A percentile compares a stretch with the other conserved stretches of the same genome.
phyloP scores from a whole-genome alignment of 2,113 vertebrate genomes.

The Myanophis thanlyinensis region DNA sequence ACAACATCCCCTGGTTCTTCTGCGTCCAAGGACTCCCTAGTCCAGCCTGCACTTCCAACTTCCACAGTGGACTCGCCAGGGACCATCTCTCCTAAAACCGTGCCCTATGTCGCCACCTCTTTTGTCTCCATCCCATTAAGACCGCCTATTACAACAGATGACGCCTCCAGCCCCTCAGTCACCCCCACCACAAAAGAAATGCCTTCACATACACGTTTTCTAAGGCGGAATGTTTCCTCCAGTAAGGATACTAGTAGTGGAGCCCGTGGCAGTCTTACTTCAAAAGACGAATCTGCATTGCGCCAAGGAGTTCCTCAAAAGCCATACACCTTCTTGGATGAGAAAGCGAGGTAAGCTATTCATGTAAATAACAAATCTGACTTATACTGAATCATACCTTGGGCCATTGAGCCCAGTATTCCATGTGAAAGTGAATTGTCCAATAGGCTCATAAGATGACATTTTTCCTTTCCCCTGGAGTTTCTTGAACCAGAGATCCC shows the following conservation, averaged over 20 bases:
- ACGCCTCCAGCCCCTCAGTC: conserved; percentile 37
- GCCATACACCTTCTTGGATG: conserved; percentile 97
- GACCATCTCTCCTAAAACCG: conserved; percentile 33
- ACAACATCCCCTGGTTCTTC: conserved; percentile 12
- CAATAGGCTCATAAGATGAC: background rate
- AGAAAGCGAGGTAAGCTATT: conserved; percentile 87
- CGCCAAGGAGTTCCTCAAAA: conserved; percentile 94
- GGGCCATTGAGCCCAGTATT: background rate
- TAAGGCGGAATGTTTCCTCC: conserved; percentile 73
- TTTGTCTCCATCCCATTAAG: conserved; percentile 72
- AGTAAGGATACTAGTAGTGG: conserved; percentile 61
- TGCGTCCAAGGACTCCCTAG: conserved; percentile 18
- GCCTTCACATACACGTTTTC: conserved; percentile 56
- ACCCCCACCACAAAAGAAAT: conserved; percentile 22
- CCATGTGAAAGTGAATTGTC: accelerated
- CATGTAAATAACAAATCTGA: background rate
- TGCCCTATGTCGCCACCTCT: conserved; percentile 73
- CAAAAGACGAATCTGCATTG: conserved; percentile 73
- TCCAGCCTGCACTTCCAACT: background rate
- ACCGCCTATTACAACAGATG: conserved; percentile 38
- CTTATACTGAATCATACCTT: background rate
- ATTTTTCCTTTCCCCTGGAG: background rate
- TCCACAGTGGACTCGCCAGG: conserved; percentile 37
- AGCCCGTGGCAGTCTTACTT: conserved; percentile 63
- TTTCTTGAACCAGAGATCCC: background rate